Percentiles rank a stretch among this genome's conserved stretches.
Conservation (phyloP, 2,888 invertebrate genomes). For the Helicoverpa assulta region DNA sequence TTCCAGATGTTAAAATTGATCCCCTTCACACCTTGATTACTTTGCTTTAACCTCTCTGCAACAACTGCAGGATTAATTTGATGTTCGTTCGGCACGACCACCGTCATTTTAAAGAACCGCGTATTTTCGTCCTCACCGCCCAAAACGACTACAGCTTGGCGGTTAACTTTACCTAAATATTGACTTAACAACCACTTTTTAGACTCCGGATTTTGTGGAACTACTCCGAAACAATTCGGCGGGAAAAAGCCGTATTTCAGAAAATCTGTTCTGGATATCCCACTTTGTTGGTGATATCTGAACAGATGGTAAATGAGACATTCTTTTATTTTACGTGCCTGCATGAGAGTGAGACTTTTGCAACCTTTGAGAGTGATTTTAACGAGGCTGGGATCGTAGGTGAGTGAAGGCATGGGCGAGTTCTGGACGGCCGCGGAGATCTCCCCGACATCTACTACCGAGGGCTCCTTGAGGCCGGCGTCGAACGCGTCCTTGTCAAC, state of each 20-base stretch:
- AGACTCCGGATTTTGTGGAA: constrained; percentile 80
- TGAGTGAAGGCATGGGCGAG: constrained; percentile 75
- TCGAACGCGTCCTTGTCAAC: constrained; percentile 84
- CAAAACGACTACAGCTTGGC: constrained; percentile 69
- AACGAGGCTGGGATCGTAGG: constrained; percentile 69
- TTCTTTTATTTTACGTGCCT: constrained; percentile 81
- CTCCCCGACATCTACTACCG: constrained; percentile 59
- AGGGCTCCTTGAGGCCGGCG: constrained; percentile 73
- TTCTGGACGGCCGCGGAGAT: constrained; percentile 66
- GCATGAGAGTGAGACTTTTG: constrained; percentile 68
- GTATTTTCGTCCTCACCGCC: constrained; percentile 71
- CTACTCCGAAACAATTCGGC: constrained; percentile 78
- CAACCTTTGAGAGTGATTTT: constrained; percentile 77
- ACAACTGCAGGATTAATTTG: constrained; percentile 54
- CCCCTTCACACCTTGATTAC: constrained; percentile 79
- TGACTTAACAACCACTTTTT: constrained; percentile 76
- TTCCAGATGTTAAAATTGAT: constrained; percentile 81
- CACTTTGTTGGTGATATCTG: constrained; percentile 74
- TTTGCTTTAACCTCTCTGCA: constrained; percentile 72
- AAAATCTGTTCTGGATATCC: constrained; percentile 76
- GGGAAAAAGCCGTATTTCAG: constrained; percentile 77
- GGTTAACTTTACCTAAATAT: constrained; percentile 75
- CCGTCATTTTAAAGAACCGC: constrained; percentile 73
- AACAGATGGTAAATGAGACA: constrained; percentile 77
- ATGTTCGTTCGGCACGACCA: constrained; percentile 61